Evolutionary conservation across 2,797 vertebrate species (phyloP).

Genomic region (Novumbra hubbsi): DNA sequence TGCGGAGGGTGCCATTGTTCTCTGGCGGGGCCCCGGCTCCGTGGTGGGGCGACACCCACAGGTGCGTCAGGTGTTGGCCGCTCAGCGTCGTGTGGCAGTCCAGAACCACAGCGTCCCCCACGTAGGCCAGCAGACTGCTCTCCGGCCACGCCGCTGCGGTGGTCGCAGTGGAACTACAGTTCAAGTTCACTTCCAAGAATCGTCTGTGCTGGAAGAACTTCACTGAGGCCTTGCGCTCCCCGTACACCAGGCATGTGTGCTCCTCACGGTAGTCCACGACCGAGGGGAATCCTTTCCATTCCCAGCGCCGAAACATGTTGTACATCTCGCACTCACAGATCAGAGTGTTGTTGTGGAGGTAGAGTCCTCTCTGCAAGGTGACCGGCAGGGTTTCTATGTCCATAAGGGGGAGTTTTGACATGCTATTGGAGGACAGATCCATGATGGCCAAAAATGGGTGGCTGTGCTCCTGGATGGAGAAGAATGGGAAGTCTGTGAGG

Average conservation of each 20-base stretch:
- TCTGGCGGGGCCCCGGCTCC: conserved; percentile 81
- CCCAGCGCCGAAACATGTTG: conserved; percentile 81
- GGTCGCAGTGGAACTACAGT: conserved; percentile 66
- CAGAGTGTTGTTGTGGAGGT: conserved; percentile 91
- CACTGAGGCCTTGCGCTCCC: conserved; percentile 70
- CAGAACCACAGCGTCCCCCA: conserved; percentile 69
- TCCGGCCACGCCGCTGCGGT: conserved; percentile 35
- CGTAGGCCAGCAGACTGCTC: conserved; percentile 53
- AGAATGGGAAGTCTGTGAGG: conserved; percentile 87
- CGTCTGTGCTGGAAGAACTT: conserved; percentile 79
- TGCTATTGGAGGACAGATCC: conserved; percentile 89
- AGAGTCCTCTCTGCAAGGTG: conserved; percentile 81
- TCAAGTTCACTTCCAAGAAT: conserved; percentile 70
- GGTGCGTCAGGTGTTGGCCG: conserved; percentile 57
- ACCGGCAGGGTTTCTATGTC: conserved; percentile 73
- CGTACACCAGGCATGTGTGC: conserved; percentile 80
- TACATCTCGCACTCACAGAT: conserved; percentile 85
- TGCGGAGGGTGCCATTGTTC: conserved; percentile 76
- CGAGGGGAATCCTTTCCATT: conserved; percentile 72
- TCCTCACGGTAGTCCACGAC: conserved; percentile 78
- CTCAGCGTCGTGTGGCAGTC: conserved; percentile 73
- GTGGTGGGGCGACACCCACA: conserved; percentile 83
- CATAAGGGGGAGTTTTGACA: conserved; percentile 75
- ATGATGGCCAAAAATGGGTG: conserved; percentile 75
- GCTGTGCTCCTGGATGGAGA: conserved; percentile 74